Conservation (phyloP, 2,797 vertebrate species). For the Sebastiscus albofasciatus region DNA sequence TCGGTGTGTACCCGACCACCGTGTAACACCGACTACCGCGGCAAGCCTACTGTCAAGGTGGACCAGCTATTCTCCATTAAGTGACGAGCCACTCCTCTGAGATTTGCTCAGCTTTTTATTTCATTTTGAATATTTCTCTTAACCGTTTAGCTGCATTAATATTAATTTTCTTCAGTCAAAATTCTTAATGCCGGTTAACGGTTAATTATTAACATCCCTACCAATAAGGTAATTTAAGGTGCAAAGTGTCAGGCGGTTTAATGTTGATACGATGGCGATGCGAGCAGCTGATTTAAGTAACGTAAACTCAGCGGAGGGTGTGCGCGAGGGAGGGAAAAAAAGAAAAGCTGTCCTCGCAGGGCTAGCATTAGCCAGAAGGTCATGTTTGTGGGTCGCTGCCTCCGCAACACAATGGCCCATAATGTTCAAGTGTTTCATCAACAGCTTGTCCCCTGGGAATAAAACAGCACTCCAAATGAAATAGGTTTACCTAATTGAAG, state of each 20-base stretch:
- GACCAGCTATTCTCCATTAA: too few relatives aligned
- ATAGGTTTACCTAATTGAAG: constrained; percentile 49
- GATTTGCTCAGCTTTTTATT: too few relatives aligned
- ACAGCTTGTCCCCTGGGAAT: constrained; percentile 39
- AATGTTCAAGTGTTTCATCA: constrained; percentile 50
- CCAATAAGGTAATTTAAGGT: constrained; percentile 26
- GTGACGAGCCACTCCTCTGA: too few relatives aligned
- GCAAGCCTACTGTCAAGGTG: too few relatives aligned
- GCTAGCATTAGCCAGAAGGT: constrained; percentile 45
- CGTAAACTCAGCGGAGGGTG: neutral
- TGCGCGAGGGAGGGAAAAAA: too few relatives aligned
- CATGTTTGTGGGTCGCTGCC: constrained; percentile 41
- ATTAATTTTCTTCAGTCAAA: too few relatives aligned
- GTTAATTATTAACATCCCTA: neutral
- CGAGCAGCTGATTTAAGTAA: neutral
- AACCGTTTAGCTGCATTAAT: too few relatives aligned
- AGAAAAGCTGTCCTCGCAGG: neutral
- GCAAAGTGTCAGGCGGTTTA: constrained; percentile 28
- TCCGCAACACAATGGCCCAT: constrained; percentile 32
- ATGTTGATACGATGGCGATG: neutral
- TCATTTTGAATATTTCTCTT: too few relatives aligned
- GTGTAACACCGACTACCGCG: too few relatives aligned
- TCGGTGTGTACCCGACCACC: too few relatives aligned
- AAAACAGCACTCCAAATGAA: constrained; percentile 47
- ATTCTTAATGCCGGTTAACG: too few relatives aligned